A percentile compares a stretch with the other conserved stretches of the same genome.
phyloP scores from a whole-genome alignment of 53 echinoderm and acorn worm species.

The Mesocentrotus franciscanus region DNA sequence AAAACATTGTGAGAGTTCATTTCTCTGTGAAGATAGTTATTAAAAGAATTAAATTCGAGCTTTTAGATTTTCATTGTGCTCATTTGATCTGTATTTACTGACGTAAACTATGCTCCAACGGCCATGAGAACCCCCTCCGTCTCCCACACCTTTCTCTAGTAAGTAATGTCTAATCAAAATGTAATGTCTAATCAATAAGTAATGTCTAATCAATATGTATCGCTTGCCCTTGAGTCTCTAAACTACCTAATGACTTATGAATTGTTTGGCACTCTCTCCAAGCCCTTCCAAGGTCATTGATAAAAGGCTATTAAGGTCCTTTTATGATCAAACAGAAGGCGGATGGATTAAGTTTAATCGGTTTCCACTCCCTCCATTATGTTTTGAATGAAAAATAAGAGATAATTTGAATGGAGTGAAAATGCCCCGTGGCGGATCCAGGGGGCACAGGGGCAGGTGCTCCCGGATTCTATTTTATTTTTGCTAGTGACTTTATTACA shows the following conservation, averaged over 20 bases:
- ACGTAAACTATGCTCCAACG: too few relatives aligned
- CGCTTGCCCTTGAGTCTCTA: background rate
- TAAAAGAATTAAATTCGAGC: too few relatives aligned
- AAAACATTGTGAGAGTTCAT: too few relatives aligned
- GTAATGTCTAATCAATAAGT: background rate
- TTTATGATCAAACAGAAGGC: background rate
- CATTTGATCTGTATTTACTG: too few relatives aligned
- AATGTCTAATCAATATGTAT: background rate
- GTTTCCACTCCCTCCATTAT: background rate
- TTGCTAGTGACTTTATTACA: background rate
- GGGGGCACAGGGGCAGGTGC: background rate
- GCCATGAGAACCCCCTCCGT: too few relatives aligned
- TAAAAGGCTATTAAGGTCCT: background rate
- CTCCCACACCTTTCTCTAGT: too few relatives aligned
- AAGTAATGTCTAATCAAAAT: background rate
- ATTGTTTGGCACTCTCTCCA: background rate
- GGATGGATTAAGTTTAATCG: background rate
- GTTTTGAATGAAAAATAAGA: background rate
- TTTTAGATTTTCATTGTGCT: too few relatives aligned
- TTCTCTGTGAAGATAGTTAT: too few relatives aligned
- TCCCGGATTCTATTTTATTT: background rate
- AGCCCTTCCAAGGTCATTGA: background rate
- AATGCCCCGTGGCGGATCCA: background rate
- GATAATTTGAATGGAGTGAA: background rate
- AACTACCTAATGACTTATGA: constrained; percentile 27